Evolutionary conservation across 92 coral and sea anemone species (phyloP), one percentile per base, ranked within the genome.

Genomic region (Plumapathes pennacea): DNA sequence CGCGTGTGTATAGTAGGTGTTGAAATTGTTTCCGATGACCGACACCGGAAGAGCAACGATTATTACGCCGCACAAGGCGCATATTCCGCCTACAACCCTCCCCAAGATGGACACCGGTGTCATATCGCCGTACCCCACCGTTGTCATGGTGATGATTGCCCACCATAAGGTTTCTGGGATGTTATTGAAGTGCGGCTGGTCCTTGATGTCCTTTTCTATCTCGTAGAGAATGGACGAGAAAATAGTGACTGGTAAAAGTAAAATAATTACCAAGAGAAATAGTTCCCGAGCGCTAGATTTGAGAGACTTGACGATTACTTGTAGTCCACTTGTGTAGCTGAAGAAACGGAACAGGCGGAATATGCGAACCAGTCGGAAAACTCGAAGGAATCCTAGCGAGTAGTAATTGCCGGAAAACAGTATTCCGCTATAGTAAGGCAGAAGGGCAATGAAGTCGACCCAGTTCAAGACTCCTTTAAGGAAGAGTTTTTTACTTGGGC

Each of bases 91-190:
- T 5, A 94, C 69, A 7, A 94, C 20, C 52, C 85, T 84, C 13
- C 99, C 97, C 23, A 34, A 39, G 32, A 64, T 39, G 10, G 97
- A 64, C 4, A 47, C 69, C 2, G 97, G 99, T 13, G 74, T 78
- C 81, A 84, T 76, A 45, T 94, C 99, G 15, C 99, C 99, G 12
- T 94, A 94, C 1, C 96, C 99, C 10, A 94, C 99, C 0, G 99
- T 94, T 17, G 99, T 94, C 90, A 94, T 94, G 32, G 99, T 94
- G 50, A 94, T 94, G 18, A 94, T 78, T 2, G 99, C 96, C 99
- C 99, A 94, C 99, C 99, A 94, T 60, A 94, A 88, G 49, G 99
- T 61, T 56, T 81, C 85, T 32, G 96, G 99, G 52, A 94, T 94
- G 46, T 64, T 89, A 8, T 55, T 49, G 47, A 94, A 94, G 36